Evolutionary conservation across 2,797 vertebrate species (phyloP).

Genomic region (Sebastes cheni): DNA sequence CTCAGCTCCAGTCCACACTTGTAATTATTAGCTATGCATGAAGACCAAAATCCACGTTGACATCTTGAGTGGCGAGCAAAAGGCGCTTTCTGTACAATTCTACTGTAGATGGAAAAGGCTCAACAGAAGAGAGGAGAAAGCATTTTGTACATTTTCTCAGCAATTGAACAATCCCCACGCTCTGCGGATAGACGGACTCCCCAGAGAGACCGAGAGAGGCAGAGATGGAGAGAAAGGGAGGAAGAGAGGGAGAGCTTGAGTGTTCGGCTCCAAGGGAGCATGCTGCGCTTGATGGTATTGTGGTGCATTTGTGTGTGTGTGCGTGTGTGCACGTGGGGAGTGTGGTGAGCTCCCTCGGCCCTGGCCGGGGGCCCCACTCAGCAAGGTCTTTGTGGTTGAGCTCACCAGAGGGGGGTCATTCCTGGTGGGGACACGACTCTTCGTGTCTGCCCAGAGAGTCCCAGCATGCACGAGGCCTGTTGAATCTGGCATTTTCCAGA

Average conservation of each 20-base stretch:
- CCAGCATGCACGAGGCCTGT: constrained; percentile 50
- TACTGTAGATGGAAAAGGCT: constrained; percentile 68
- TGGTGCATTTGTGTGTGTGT: constrained; percentile 65
- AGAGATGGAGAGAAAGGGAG: constrained; percentile 66
- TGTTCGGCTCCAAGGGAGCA: constrained; percentile 72
- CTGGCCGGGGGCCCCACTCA: constrained; percentile 70
- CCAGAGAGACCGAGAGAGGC: constrained; percentile 88
- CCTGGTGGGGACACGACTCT: constrained; percentile 64
- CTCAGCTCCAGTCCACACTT: constrained; percentile 82
- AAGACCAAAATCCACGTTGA: constrained; percentile 93
- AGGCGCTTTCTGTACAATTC: constrained; percentile 89
- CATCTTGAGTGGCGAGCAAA: constrained; percentile 93
- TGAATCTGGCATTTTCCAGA: constrained; percentile 57
- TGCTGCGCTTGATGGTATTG: constrained; percentile 73
- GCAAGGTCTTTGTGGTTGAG: constrained; percentile 73
- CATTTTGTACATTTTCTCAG: constrained; percentile 97
- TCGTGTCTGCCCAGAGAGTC: constrained; percentile 40
- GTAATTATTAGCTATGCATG: constrained; percentile 97
- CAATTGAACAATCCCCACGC: constrained; percentile 94
- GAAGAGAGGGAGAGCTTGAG: constrained; percentile 67
- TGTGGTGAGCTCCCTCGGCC: constrained; percentile 65
- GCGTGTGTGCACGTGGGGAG: constrained; percentile 38
- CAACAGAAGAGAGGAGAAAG: constrained; percentile 81
- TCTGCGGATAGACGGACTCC: constrained; percentile 92
- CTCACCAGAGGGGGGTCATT: constrained; percentile 68